Evolutionary conservation across 2,888 invertebrate genomes (phyloP), one percentile per base, ranked within the genome.

Genomic region (Notodonta dromedarius): DNA sequence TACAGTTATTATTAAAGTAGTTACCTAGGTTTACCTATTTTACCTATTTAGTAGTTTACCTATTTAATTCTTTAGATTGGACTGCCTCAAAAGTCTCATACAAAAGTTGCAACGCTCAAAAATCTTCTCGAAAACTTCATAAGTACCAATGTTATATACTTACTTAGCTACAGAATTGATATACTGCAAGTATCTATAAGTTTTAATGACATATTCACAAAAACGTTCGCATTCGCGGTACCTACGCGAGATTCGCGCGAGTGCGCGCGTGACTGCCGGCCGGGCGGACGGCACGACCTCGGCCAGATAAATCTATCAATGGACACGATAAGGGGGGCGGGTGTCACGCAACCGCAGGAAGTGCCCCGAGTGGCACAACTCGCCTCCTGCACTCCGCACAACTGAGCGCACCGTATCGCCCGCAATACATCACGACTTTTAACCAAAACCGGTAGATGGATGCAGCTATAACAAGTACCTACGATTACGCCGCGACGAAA

Each of bases 291-390:
- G 71, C 77, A 77, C 87, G 91, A 91, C 91, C 91, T 90, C 92
- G 89, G 78, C 79, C 80, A 88, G 91, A 91, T 91, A 93, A 89
- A 91, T 91, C 88, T 90, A 91, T 93, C 92, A 93, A 93, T 93
- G 92, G 90, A 88, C 76, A 79, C 73, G 92, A 93, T 91, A 91
- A 90, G 88, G 86, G 90, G 86, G 80, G 81, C 88, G 87, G 86
- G 87, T 87, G 88, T 85, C 89, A 86, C 82, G 82, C 82, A 82
- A 83, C 78, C 89, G 79, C 85, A 91, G 91, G 91, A 91, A 91
- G 88, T 88, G 84, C 85, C 84, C 24, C 56, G 39, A 54, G 39
- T 39, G 44, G 16, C 44, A 80, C 76, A 74, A 78, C 84, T 77
- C 80, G 84, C 79, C 85, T 82, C 80, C 78, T 85, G 88, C 86